These are phyloP conservation scores for Sepioteuthis lessoniana DNA, from an alignment of 2,888 invertebrate genomes.

Conservation along the genomic window DNA sequence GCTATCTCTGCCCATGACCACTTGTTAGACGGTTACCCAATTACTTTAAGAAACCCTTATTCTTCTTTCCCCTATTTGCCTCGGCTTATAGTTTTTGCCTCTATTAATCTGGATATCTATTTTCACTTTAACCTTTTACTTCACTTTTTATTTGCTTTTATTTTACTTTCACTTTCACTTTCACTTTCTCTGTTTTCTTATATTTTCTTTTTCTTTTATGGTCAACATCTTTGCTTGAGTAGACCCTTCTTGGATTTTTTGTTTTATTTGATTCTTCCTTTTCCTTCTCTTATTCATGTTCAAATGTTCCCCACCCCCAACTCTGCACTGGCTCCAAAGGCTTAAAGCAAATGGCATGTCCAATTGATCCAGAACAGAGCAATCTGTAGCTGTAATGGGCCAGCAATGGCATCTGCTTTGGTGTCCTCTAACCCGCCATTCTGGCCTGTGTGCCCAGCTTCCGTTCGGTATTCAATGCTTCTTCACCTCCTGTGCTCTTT, in stretches of 20 bases:
- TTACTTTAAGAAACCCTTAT: background rate
- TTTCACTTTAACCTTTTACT: background rate
- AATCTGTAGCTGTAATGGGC: slow-evolving; percentile 1
- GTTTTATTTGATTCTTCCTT: background rate
- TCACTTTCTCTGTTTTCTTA: no score
- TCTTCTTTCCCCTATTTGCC: background rate
- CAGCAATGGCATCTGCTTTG: slow-evolving; percentile 18
- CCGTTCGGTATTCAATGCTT: background rate
- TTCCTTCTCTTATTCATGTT: background rate
- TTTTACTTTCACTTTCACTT: no score
- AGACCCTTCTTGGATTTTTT: background rate
- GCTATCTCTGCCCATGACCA: slow-evolving; percentile 18
- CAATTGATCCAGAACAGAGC: background rate
- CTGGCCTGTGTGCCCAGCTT: background rate
- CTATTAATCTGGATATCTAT: background rate
- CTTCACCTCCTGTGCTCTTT: background rate
- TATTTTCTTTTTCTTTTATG: no score
- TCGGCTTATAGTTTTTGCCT: background rate
- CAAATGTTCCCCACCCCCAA: background rate
- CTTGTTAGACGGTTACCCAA: background rate
- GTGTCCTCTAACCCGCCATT: background rate
- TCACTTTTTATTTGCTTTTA: no score
- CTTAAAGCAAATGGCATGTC: slow-evolving; percentile 33
- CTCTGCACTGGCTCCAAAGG: background rate
- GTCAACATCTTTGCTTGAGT: no score